These are phyloP conservation scores for Plebejus argus DNA, from an alignment of 2,888 invertebrate genomes.

Conservation along the genomic window DNA sequence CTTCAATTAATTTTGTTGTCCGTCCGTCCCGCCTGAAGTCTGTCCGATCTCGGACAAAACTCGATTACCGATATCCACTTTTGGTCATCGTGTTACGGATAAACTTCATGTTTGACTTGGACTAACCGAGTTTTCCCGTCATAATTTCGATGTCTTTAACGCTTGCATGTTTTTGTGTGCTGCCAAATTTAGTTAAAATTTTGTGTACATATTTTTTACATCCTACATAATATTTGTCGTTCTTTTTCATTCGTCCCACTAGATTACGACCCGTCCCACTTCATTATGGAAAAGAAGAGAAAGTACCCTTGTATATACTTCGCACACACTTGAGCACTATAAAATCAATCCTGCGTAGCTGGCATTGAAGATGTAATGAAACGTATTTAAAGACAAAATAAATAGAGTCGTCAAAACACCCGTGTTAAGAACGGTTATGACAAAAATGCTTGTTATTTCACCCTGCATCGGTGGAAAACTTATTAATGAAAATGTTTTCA, in stretches of 20 bases:
- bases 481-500: too few relatives aligned
- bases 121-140: conserved; percentile 5
- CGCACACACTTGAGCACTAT: too few relatives aligned
- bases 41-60: conserved; percentile 64
- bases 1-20: conserved; percentile 76
- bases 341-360: too few relatives aligned
- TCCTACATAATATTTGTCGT: too few relatives aligned
- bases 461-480: background rate
- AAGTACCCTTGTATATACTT: too few relatives aligned
- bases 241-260: too few relatives aligned
- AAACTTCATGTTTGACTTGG: conserved; percentile 39
- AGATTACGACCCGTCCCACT: too few relatives aligned
- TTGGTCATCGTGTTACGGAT: conserved; percentile 45
- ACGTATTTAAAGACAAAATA: background rate
- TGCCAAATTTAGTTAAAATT: background rate
- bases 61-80: conserved; percentile 67
- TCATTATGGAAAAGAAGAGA: too few relatives aligned
- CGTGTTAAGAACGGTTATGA: background rate
- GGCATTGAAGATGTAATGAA: too few relatives aligned
- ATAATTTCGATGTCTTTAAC: background rate
- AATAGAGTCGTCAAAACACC: background rate
- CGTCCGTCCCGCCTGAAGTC: conserved; percentile 54
- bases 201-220: background rate
- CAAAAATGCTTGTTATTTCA: background rate
- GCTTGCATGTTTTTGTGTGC: background rate